These are phyloP conservation scores for Calameuta pallipes DNA, from an alignment of 2,888 invertebrate species.

Conservation along the genomic window DNA sequence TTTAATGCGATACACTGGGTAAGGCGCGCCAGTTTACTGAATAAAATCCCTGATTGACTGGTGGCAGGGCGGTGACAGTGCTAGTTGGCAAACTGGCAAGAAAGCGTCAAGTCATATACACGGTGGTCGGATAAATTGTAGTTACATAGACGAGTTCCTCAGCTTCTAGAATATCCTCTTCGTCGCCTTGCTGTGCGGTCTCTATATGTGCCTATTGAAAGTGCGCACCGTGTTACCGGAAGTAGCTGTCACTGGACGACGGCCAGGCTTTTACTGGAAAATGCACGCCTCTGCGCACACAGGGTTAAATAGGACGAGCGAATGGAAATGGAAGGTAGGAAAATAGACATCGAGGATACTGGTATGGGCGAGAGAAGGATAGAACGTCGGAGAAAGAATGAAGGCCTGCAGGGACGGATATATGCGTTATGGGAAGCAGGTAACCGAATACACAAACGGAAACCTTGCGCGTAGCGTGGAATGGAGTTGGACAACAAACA, in stretches of 20 bases:
- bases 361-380: not conserved
- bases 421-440: conserved; percentile 44
- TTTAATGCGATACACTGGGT: conserved; percentile 62
- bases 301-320: conserved; percentile 1
- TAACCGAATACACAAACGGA: conserved; percentile 56
- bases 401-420: conserved; percentile 16
- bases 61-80: conserved; percentile 52
- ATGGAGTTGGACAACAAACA: conserved; percentile 27
- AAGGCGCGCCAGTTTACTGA: conserved; percentile 56
- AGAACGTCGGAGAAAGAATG: not conserved
- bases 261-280: conserved; percentile 43
- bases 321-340: not conserved
- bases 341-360: not conserved
- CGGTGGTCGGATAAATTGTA: conserved; percentile 18
- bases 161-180: not conserved
- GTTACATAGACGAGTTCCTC: not conserved
- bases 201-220: not conserved
- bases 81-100: conserved; percentile 41
- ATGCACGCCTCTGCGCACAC: conserved; percentile 39
- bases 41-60: conserved; percentile 62
- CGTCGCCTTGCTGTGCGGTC: not conserved
- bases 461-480: conserved; percentile 25
- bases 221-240: conserved; percentile 27
- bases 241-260: conserved; percentile 39
- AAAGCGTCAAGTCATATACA: conserved; percentile 49